phyloP scores from a whole-genome alignment of 23 tunicate genomes.

The Trididemnum nubilum region DNA sequence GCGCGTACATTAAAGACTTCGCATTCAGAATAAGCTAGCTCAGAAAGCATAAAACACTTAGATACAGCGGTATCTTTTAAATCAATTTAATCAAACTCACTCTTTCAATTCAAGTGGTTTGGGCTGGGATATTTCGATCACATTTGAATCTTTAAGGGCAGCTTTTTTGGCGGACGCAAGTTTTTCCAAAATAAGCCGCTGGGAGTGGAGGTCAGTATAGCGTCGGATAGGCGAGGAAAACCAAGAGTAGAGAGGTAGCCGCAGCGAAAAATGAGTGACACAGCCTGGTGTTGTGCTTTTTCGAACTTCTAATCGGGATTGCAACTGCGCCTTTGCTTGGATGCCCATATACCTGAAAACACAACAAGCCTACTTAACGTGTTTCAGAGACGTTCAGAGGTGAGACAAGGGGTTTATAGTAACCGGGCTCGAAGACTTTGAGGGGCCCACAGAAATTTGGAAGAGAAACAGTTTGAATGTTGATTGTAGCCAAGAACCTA shows the following conservation, averaged over 20 bases:
- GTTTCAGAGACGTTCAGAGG: not conserved
- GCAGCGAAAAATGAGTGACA: slow-evolving; percentile 54
- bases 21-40: no score
- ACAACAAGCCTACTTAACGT: not conserved
- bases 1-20: no score
- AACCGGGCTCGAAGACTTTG: no score
- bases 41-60: no score
- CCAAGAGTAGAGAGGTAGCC: slow-evolving; percentile 46
- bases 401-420: no score
- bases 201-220: slow-evolving; percentile 59
- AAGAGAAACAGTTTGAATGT: no score
- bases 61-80: no score
- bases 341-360: slow-evolving; percentile 41
- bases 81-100: no score
- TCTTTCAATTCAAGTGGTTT: not conserved
- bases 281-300: not conserved
- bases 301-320: not conserved
- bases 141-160: not conserved
- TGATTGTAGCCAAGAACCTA: no score
- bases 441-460: no score
- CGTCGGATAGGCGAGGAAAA: slow-evolving; percentile 78
- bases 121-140: not conserved
- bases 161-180: not conserved
- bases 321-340: slow-evolving; percentile 31
- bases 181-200: slow-evolving; percentile 20